Evolutionary conservation across 2,113 vertebrate species (phyloP), one percentile per base, ranked within the genome.

Genomic region (Pithys albifrons): DNA sequence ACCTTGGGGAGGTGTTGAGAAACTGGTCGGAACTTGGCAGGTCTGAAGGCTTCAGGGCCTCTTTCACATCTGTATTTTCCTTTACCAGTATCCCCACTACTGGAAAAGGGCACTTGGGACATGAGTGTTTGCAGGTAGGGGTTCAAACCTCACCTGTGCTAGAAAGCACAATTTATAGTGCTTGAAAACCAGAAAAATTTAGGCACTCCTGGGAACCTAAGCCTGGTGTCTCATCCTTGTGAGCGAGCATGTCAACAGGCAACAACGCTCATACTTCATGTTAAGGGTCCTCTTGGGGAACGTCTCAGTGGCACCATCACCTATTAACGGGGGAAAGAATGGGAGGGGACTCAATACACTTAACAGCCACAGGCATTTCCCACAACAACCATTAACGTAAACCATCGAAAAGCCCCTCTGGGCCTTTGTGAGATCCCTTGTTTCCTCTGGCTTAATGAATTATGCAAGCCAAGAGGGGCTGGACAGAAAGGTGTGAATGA

Each of bases 361-460:
- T 78, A 71, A 89, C 52, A 85, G 58, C 92, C 58, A 66, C 65
- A 57, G 71, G 8, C 29, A 43, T 78, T 92, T 94, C 88, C 92
- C 83, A 73, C n/a, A 61, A 6, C 1, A 14, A 66, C 51, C 83
- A 87, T 87, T 92, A 96, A 88, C 91, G 74, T 67, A 91, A 95
- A 80, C 57, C 61, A 64, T 27, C 59, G 76, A 86, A 88, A 72
- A 75, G 22, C 54, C n/a, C 20, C 45, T 66, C 31, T 65, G 61
- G 69, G 65, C 18, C 76, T 96, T 81, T 85, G 85, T 84, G 80
- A 89, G 79, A 90, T 93, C 86, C 61, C 79, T 84, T 1, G 1
- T 89, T 96, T 96, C 95, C 91, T 93, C 86, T 19, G 37, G 80
- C 91, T 95, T 95, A 96, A 95, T 91, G 93, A 94, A 94, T 95